phyloP scores from a whole-genome alignment of 2,113 vertebrate genomes.

The Gopherus evgoodei region DNA sequence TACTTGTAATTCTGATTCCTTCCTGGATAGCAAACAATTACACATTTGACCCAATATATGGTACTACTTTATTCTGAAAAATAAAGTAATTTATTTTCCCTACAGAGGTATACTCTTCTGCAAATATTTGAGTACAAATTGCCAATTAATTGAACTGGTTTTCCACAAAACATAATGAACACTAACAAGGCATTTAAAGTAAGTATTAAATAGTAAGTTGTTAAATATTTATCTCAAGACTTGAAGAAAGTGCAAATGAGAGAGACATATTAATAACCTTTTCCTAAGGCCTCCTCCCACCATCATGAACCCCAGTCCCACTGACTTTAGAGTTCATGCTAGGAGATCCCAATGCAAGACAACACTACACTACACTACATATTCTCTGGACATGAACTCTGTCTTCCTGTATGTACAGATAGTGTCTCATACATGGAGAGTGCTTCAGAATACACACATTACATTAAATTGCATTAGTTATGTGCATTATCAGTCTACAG shows the following conservation, averaged over 20 bases:
- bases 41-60: fast-evolving
- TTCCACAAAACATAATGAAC: background rate
- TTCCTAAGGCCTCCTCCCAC: background rate
- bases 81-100: background rate
- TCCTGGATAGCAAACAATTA: background rate
- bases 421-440: background rate
- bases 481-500: background rate
- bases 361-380: background rate
- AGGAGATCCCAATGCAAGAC: background rate
- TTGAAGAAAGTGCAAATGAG: background rate
- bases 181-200: background rate
- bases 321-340: background rate
- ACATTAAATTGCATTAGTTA: background rate
- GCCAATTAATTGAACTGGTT: background rate
- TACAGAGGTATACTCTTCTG: background rate
- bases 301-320: background rate
- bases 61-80: background rate
- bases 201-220: background rate
- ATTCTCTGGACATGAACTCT: background rate
- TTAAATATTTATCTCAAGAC: background rate
- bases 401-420: background rate
- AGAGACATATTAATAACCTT: too few relatives aligned
- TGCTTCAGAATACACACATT: background rate
- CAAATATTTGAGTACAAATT: background rate
- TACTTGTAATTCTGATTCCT: background rate